Percentiles rank a stretch among this genome's conserved stretches.
These are phyloP conservation scores for Neodiprion lecontei DNA, from an alignment of 1,140 invertebrate genomes.

Conservation along the genomic window DNA sequence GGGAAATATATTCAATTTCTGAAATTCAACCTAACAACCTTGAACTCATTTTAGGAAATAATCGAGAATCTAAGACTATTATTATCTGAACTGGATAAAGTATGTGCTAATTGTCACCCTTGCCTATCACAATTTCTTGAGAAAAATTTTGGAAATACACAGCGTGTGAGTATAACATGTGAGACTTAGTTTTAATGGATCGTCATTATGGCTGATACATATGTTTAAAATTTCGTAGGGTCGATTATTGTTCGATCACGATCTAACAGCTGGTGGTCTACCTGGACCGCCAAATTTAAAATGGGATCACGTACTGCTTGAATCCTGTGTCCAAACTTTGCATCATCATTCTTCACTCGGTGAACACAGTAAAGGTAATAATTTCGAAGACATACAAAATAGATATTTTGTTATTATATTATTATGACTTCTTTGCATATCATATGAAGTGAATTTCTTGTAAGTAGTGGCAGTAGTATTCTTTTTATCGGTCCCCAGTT, in stretches of 20 bases:
- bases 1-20: conserved; percentile 7
- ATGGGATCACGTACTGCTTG: conserved; percentile 64
- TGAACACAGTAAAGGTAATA: conserved; percentile 57
- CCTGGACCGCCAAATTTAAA: conserved; percentile 57
- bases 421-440: no score
- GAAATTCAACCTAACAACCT: conserved; percentile 16
- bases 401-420: no score
- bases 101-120: conserved; percentile 63
- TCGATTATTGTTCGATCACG: conserved; percentile 66
- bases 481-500: background rate
- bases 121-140: conserved; percentile 72
- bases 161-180: conserved; percentile 52
- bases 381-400: no score
- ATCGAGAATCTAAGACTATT: conserved; percentile 65
- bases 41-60: conserved; percentile 47
- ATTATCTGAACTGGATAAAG: conserved; percentile 60
- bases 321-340: conserved; percentile 66
- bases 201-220: background rate
- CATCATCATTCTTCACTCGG: conserved; percentile 64
- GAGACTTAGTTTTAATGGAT: conserved; percentile 36
- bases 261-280: conserved; percentile 62
- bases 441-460: no score
- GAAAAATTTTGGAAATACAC: conserved; percentile 67
- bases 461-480: no score
- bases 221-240: conserved; percentile 52